phyloP scores from a whole-genome alignment of 92 coral and sea anemone genomes.

The Isaurus tuberculatus region DNA sequence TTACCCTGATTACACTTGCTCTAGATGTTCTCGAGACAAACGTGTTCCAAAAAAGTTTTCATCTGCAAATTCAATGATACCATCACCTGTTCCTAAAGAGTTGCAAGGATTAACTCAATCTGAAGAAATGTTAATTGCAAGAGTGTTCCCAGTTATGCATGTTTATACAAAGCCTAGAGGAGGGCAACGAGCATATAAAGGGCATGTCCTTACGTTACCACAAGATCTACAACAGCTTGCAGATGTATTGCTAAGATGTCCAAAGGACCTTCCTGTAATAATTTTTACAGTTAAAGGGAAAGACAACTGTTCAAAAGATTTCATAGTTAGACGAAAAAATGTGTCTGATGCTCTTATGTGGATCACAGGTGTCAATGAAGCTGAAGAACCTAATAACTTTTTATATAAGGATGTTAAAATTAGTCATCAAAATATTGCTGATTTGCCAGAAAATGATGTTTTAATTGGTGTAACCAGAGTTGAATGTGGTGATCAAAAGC shows the following conservation, averaged over 20 bases:
- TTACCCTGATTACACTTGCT: constrained; percentile 51
- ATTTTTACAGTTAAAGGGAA: constrained; percentile 56
- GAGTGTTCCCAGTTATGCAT: constrained; percentile 73
- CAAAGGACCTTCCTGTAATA: constrained; percentile 62
- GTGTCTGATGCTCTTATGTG: constrained; percentile 55
- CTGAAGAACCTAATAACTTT: constrained; percentile 61
- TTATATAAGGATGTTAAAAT: constrained; percentile 54
- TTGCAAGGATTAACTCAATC: constrained; percentile 66
- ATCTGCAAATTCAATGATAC: constrained; percentile 62
- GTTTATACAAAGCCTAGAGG: constrained; percentile 70
- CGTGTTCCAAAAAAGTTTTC: constrained; percentile 64
- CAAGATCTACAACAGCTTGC: constrained; percentile 72
- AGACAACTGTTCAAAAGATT: constrained; percentile 57
- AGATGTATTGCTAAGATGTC: constrained; percentile 60
- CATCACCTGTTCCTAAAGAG: constrained; percentile 69
- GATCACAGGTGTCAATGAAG: constrained; percentile 54
- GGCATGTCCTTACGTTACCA: constrained; percentile 64
- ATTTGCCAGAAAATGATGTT: constrained; percentile 55
- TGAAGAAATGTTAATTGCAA: constrained; percentile 71
- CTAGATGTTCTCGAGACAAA: constrained; percentile 63
- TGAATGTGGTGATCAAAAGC: constrained; percentile 40
- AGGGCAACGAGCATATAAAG: constrained; percentile 75
- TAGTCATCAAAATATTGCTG: constrained; percentile 25
- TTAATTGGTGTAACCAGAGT: constrained; percentile 45
- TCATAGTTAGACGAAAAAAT: constrained; percentile 61